Percentiles rank a stretch among this genome's conserved stretches.
These are phyloP conservation scores for Camponotus pennsylvanicus DNA, from an alignment of 1,140 invertebrate genomes.

Conservation along the genomic window DNA sequence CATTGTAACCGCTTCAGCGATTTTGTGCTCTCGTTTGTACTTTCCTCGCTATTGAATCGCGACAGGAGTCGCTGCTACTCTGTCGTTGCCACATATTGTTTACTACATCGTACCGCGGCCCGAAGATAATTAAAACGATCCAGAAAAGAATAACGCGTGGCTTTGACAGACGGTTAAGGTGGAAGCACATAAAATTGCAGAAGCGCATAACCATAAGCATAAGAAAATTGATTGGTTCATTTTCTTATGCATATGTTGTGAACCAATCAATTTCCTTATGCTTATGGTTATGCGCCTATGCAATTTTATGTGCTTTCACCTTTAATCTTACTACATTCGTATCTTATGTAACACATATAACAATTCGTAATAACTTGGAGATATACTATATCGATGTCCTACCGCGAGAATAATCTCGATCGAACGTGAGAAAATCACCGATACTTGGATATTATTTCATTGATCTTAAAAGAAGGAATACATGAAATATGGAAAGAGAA, in stretches of 20 bases:
- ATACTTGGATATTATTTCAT: slow-evolving; percentile 83
- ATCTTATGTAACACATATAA: neutral
- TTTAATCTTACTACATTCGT: neutral
- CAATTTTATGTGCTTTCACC: no score
- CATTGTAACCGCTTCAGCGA: slow-evolving; percentile 55
- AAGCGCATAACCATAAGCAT: no score
- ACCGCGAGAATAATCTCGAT: slow-evolving; percentile 6
- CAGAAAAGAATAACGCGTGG: neutral
- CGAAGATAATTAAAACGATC: slow-evolving; percentile 52
- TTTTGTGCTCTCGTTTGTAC: slow-evolving; percentile 61
- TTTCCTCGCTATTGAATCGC: slow-evolving; percentile 34
- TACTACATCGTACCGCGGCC: slow-evolving; percentile 37
- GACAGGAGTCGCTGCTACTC: slow-evolving; percentile 14
- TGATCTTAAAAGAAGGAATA: slow-evolving; percentile 58
- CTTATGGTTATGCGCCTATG: no score
- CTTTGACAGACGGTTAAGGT: neutral
- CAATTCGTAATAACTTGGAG: neutral
- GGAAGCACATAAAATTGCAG: no score
- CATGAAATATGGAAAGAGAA: neutral
- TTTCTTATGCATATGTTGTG: no score
- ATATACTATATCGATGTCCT: neutral
- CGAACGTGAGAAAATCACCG: slow-evolving; percentile 82
- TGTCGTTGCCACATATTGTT: slow-evolving; percentile 39
- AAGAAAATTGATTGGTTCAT: no score
- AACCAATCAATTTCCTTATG: no score